These are phyloP conservation scores for Brenthis daphne DNA, from an alignment of 2,888 invertebrate genomes.

Conservation along the genomic window DNA sequence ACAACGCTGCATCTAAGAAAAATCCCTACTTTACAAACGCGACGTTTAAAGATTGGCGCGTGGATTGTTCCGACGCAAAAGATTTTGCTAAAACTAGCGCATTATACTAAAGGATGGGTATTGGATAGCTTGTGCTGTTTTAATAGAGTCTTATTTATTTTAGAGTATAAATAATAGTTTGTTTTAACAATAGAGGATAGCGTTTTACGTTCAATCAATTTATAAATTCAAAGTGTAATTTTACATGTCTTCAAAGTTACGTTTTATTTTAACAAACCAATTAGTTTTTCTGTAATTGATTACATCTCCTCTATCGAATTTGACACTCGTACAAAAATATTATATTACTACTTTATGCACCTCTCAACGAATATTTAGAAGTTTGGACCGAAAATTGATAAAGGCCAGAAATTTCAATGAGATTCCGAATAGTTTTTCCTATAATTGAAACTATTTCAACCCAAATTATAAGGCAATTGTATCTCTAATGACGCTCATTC, in stretches of 20 bases:
- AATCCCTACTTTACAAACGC: not conserved
- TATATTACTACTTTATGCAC: no score
- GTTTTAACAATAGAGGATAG: no score
- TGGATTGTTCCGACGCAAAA: conserved; percentile 1
- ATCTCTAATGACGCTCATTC: conserved; percentile 16
- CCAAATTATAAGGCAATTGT: conserved; percentile 14
- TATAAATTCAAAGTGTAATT: no score
- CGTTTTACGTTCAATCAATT: no score
- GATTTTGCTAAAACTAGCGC: not conserved
- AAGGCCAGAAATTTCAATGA: not conserved
- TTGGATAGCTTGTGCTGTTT: not conserved
- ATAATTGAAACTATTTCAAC: not conserved
- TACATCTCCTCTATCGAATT: no score
- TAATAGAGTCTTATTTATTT: conserved; percentile 1
- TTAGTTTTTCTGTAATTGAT: no score
- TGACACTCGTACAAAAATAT: no score
- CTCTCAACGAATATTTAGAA: no score
- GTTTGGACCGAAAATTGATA: no score
- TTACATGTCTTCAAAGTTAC: no score
- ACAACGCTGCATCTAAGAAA: not conserved
- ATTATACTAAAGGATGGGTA: not conserved
- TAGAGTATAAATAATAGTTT: not conserved
- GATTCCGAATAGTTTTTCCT: not conserved
- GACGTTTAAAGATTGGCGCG: conserved; percentile 6
- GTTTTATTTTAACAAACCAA: no score